Evolutionary conservation across 1,140 invertebrate genomes (phyloP).

Genomic region (Drosophila baimaii): DNA sequence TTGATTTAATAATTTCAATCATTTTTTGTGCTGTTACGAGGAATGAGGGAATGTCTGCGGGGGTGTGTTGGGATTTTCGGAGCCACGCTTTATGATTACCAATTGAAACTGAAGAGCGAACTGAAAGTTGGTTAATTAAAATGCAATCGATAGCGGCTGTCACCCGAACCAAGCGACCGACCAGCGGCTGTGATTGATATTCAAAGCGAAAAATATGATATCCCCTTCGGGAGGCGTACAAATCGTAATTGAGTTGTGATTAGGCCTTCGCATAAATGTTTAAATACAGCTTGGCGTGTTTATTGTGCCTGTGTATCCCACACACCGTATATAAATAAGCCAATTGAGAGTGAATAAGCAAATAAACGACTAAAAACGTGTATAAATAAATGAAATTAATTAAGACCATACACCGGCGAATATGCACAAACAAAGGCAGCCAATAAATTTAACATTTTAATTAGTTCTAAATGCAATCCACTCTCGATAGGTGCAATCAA

Average conservation of each 20-base stretch:
- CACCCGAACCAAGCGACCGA: slow-evolving; percentile 46
- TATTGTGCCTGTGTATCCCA: slow-evolving; percentile 14
- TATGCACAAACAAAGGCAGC: slow-evolving; percentile 36
- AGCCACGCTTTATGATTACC: slow-evolving; percentile 37
- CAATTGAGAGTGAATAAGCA: slow-evolving; percentile 38
- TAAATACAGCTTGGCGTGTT: slow-evolving; percentile 8
- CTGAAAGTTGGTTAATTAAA: slow-evolving; percentile 75
- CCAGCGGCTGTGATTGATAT: slow-evolving; percentile 39
- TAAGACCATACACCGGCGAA: slow-evolving; percentile 11
- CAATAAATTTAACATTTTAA: slow-evolving; percentile 52
- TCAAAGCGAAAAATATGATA: slow-evolving; percentile 7
- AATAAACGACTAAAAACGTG: slow-evolving; percentile 26
- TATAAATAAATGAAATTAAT: slow-evolving; percentile 56
- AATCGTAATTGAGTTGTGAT: slow-evolving; percentile 51
- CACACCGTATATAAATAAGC: slow-evolving; percentile 27
- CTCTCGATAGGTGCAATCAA: slow-evolving; percentile 46
- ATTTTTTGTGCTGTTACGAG: slow-evolving; percentile 43
- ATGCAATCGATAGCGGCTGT: slow-evolving; percentile 67
- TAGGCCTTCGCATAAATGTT: slow-evolving; percentile 29
- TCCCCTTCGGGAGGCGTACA: not conserved
- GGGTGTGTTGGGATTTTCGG: slow-evolving; percentile 15
- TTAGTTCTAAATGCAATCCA: slow-evolving; percentile 50
- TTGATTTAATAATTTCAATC: slow-evolving; percentile 62
- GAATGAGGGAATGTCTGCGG: slow-evolving; percentile 24
- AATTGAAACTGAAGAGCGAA: slow-evolving; percentile 54